Conservation (phyloP, 2,888 invertebrate genomes). For the Eristalinus sepulchralis region DNA sequence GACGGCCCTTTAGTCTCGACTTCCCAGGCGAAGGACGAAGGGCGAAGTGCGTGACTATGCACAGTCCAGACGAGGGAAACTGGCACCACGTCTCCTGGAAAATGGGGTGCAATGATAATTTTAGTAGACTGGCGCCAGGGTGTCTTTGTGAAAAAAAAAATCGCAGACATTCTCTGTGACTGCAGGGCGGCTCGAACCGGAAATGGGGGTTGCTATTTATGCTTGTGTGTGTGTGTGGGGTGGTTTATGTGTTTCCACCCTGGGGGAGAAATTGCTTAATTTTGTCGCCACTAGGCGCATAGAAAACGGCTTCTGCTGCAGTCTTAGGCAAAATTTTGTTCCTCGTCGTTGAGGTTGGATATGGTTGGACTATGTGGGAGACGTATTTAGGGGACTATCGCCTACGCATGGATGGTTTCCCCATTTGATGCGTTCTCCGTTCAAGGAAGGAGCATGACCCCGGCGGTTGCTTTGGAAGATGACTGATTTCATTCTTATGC, state of each 20-base stretch:
- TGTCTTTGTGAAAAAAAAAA: constrained; percentile 7
- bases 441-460: background rate
- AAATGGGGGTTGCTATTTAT: constrained; percentile 3
- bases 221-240: background rate
- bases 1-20: too few species aligned
- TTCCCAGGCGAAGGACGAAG: background rate
- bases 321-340: background rate
- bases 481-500: background rate
- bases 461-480: background rate
- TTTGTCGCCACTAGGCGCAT: background rate
- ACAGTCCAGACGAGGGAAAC: background rate
- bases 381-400: background rate
- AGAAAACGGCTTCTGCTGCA: background rate
- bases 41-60: constrained; percentile 11
- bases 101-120: constrained; percentile 10
- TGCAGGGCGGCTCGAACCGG: background rate
- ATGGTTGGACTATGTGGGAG: background rate
- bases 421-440: background rate
- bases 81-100: background rate
- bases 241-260: background rate
- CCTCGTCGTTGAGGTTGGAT: background rate
- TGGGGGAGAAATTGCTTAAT: constrained; percentile 10
- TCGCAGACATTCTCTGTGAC: background rate
- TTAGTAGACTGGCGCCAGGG: constrained; percentile 18
- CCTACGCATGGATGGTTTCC: background rate